These are phyloP conservation scores for Helostoma temminkii DNA, from an alignment of 2,797 vertebrate genomes.

Conservation along the genomic window DNA sequence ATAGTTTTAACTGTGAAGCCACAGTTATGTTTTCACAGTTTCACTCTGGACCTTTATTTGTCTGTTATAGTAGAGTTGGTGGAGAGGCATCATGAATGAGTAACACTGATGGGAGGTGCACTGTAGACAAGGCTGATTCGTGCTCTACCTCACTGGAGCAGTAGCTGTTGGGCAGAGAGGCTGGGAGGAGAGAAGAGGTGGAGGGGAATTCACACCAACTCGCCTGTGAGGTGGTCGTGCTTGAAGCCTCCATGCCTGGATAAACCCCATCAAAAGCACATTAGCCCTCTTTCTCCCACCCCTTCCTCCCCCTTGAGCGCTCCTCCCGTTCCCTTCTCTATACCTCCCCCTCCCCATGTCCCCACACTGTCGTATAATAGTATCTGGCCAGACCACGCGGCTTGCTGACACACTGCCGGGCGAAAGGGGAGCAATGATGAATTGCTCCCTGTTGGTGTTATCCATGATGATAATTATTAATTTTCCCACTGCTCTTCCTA, in stretches of 20 bases:
- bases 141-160: constrained; percentile 37
- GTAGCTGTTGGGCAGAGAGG: constrained; percentile 28
- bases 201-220: constrained; percentile 64
- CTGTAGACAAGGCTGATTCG: constrained; percentile 2
- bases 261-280: constrained; percentile 99
- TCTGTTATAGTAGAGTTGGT: constrained; percentile 18
- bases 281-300: constrained; percentile 85
- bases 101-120: constrained; percentile 21
- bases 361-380: constrained; percentile 92
- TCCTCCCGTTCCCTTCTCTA: constrained; percentile 63
- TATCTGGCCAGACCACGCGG: constrained; percentile 92
- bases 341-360: constrained; percentile 6
- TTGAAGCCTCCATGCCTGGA: constrained; percentile 92
- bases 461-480: constrained; percentile 97
- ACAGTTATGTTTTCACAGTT: constrained; percentile 1
- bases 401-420: constrained; percentile 90
- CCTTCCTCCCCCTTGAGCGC: constrained; percentile 50
- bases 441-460: constrained; percentile 95
- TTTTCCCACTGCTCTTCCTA: constrained; percentile 83
- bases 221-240: constrained; percentile 85
- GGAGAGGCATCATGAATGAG: constrained; percentile 17
- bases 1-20: too few relatives aligned
- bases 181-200: constrained; percentile 22
- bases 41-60: neutral
- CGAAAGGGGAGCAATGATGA: constrained; percentile 91